Percentiles rank a stretch among this genome's conserved stretches.
phyloP scores from a whole-genome alignment of 2,113 vertebrate species.

The Diadophis punctatus region DNA sequence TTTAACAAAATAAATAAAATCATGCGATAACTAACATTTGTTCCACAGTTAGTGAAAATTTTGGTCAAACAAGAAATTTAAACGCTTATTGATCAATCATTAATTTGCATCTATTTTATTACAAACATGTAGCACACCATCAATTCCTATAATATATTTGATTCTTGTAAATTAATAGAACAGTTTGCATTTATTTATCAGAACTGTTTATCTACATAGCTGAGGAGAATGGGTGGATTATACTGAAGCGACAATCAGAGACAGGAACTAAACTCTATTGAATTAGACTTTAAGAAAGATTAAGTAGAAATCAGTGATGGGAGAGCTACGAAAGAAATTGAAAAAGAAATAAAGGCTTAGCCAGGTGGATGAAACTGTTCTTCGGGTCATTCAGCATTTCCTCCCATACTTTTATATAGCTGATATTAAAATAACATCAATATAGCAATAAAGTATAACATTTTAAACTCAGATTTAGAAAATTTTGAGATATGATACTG shows the following conservation, averaged over 20 bases:
- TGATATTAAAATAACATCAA: constrained; percentile 1
- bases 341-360: neutral
- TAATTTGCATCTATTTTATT: constrained; percentile 8
- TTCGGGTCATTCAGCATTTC: neutral
- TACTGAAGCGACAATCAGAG: neutral
- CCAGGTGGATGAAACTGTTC: neutral
- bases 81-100: constrained; percentile 4
- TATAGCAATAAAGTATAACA: neutral
- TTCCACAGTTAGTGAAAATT: constrained; percentile 27
- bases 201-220: neutral
- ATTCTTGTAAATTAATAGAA: neutral
- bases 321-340: neutral
- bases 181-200: constrained; percentile 24
- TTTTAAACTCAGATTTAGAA: neutral
- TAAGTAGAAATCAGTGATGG: neutral
- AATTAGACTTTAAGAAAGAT: neutral
- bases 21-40: neutral
- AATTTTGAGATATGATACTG: neutral
- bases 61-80: neutral
- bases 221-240: neutral
- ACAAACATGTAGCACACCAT: neutral
- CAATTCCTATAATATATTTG: constrained; percentile 15
- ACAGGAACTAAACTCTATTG: neutral
- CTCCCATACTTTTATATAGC: neutral
- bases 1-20: neutral